Percentiles rank a stretch among this genome's conserved stretches.
Evolutionary conservation across 2,888 invertebrate genomes (phyloP).

Genomic region (Lampropteryx suffumata): DNA sequence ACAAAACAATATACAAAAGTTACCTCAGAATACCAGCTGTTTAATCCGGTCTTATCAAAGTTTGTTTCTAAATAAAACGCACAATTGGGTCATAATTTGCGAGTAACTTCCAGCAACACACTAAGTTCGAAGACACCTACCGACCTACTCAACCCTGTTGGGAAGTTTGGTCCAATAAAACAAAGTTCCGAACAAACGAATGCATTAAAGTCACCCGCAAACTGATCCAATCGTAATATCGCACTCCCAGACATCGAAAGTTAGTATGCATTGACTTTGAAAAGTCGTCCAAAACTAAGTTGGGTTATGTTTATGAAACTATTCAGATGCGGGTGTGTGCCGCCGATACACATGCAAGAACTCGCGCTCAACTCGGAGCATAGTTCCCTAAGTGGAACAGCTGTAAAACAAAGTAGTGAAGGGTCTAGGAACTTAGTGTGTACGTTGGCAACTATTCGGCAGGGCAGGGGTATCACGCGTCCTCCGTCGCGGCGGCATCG

Average conservation of each 20-base stretch:
- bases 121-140: conserved; percentile 52
- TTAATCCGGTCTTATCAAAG: conserved; percentile 4
- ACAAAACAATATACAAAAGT: neutral
- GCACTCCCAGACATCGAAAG: conserved; percentile 80
- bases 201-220: conserved; percentile 79
- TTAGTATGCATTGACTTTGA: conserved; percentile 84
- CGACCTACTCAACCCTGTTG: conserved; percentile 62
- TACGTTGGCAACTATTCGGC: conserved; percentile 71
- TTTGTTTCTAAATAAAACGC: conserved; percentile 21
- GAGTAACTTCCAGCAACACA: conserved; percentile 29
- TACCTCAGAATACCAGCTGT: neutral
- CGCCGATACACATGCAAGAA: conserved; percentile 81
- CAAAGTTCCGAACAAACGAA: conserved; percentile 80
- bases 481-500: conserved; percentile 31
- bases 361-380: conserved; percentile 81
- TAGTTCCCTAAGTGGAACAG: conserved; percentile 83
- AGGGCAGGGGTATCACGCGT: conserved; percentile 34
- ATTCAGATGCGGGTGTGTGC: conserved; percentile 80
- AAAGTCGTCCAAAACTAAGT: conserved; percentile 83
- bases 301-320: conserved; percentile 83
- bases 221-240: conserved; percentile 82
- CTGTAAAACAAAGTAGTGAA: conserved; percentile 83
- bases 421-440: conserved; percentile 82
- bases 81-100: conserved; percentile 27
- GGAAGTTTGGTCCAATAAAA: conserved; percentile 75